A percentile compares a stretch with the other conserved stretches of the same genome.
These are phyloP conservation scores for Tupaia tana DNA, from an alignment of 2,113 vertebrate genomes.

Conservation along the genomic window DNA sequence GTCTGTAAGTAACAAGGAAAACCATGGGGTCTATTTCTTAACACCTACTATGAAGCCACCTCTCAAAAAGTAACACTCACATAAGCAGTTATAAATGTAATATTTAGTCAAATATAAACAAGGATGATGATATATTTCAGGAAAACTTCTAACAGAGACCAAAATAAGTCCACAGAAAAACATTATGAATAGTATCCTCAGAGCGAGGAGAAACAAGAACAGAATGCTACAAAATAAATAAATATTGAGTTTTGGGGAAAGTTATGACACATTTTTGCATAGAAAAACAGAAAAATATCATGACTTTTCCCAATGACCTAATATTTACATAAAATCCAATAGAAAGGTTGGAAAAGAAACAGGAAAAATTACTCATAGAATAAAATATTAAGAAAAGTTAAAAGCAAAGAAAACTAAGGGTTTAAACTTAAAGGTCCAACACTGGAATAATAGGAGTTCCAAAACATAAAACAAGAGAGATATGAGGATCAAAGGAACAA, in stretches of 20 bases:
- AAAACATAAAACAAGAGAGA: background rate
- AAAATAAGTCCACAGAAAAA: conserved; percentile 28
- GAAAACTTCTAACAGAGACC: background rate
- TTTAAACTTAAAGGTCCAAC: background rate
- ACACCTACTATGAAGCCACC: background rate
- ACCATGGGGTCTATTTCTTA: background rate
- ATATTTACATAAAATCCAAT: background rate
- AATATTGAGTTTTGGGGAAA: background rate
- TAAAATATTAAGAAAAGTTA: background rate
- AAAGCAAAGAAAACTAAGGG: background rate
- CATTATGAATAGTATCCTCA: background rate
- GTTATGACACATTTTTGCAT: no score
- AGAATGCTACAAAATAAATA: conserved; percentile 11
- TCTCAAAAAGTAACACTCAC: background rate
- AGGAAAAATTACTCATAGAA: conserved; percentile 3
- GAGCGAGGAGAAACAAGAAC: background rate
- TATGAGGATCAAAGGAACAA: background rate
- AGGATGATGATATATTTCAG: background rate
- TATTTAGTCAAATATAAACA: background rate
- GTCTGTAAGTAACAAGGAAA: background rate
- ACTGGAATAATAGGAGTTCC: background rate
- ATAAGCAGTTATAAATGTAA: background rate
- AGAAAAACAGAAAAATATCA: no score
- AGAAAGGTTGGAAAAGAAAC: background rate
- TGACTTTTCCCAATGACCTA: no score